Evolutionary conservation across 2,797 vertebrate species (phyloP).

Genomic region (Brotula barbata): DNA sequence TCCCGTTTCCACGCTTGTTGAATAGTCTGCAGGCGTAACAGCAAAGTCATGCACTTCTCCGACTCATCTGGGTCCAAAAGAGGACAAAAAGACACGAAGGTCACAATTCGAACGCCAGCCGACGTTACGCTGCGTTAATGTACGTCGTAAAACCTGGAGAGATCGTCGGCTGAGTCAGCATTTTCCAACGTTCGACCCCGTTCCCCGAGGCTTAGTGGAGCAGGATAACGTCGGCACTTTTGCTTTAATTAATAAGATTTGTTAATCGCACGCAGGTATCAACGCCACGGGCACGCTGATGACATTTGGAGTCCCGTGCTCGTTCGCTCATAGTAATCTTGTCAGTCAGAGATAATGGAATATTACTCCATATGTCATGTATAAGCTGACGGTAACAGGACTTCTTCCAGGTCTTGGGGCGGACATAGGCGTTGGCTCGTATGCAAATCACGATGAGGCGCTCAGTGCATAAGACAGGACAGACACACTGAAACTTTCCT

Average conservation of each 20-base stretch:
- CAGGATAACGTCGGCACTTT: slow-evolving; percentile 34
- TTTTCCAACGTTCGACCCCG: slow-evolving; percentile 52
- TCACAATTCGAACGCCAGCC: not conserved
- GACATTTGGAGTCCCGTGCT: no score
- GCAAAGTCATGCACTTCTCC: not conserved
- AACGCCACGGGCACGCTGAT: no score
- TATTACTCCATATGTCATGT: not conserved
- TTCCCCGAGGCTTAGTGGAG: slow-evolving; percentile 51
- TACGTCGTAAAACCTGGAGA: slow-evolving; percentile 40
- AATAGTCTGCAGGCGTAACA: not conserved
- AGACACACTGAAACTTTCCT: not conserved
- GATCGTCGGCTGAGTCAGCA: slow-evolving; percentile 28
- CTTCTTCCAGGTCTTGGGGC: not conserved
- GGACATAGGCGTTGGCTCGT: not conserved
- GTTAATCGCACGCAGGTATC: not conserved
- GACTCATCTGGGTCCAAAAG: not conserved
- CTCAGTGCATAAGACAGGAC: not conserved
- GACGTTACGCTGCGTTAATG: slow-evolving; percentile 10
- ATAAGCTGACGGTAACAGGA: not conserved
- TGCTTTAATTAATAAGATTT: slow-evolving; percentile 8
- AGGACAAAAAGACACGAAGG: not conserved
- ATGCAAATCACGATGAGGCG: slow-evolving; percentile 12
- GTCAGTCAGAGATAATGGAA: not conserved
- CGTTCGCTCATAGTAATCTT: no score
- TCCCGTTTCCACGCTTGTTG: no score